Conservation (phyloP, 2,888 invertebrate species). For the Melikaiella ostensackeni region DNA sequence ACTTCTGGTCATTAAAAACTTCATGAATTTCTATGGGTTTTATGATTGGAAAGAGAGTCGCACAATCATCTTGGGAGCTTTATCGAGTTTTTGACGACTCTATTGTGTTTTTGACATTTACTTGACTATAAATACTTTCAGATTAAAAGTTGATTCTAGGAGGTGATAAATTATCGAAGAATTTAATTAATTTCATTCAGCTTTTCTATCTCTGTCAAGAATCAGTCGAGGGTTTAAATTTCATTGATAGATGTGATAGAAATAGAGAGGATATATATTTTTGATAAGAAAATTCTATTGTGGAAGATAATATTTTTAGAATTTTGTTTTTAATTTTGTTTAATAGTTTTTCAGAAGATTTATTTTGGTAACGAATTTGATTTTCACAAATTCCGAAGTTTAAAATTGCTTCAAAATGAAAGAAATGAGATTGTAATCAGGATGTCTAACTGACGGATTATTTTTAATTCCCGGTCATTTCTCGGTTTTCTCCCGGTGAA, state of each 20-base stretch:
- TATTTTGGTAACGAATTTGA: too few relatives aligned
- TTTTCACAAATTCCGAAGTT: too few relatives aligned
- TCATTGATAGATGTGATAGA: too few relatives aligned
- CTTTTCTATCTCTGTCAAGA: not conserved
- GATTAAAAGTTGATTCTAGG: not conserved
- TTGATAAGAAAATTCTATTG: not conserved
- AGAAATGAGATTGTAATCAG: too few relatives aligned
- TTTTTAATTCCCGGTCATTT: too few relatives aligned
- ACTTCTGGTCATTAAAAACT: conserved; percentile 31
- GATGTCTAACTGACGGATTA: too few relatives aligned
- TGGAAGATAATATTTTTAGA: not conserved
- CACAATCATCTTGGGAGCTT: not conserved
- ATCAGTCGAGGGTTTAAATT: too few relatives aligned
- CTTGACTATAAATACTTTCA: not conserved
- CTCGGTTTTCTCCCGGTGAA: too few relatives aligned
- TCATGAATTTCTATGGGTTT: conserved; percentile 28
- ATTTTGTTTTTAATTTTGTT: not conserved
- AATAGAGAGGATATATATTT: not conserved
- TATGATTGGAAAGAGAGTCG: conserved; percentile 26
- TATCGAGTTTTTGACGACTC: conserved; percentile 9
- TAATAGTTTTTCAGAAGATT: too few relatives aligned
- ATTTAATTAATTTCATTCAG: conserved; percentile 2
- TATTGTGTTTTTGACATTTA: conserved; percentile 4
- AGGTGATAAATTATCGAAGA: not conserved
- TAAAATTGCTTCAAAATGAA: too few relatives aligned